Evolutionary conservation across 2,113 vertebrate genomes (phyloP).

Genomic region (Hucho hucho): DNA sequence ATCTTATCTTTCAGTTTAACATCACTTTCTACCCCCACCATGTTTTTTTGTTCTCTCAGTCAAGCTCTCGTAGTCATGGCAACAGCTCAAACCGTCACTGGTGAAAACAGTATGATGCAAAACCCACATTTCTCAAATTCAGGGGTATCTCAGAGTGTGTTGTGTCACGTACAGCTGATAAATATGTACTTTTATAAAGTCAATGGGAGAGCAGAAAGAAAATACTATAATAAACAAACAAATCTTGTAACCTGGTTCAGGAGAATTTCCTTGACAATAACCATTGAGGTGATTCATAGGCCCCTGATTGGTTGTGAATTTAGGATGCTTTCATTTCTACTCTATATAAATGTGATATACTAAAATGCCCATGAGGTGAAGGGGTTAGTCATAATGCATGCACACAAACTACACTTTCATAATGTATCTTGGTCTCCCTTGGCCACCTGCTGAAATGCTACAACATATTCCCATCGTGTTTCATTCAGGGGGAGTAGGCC

Average conservation of each 20-base stretch:
- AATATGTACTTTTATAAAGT: no score
- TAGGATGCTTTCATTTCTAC: background rate
- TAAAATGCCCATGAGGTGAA: background rate
- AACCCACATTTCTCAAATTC: background rate
- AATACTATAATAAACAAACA: background rate
- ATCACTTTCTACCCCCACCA: slow-evolving; percentile 1
- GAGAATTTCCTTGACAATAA: background rate
- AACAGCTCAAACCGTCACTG: slow-evolving; percentile 32
- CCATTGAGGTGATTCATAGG: no score
- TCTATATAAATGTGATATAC: background rate
- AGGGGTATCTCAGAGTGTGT: background rate
- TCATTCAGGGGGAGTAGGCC: background rate
- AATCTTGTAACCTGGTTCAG: background rate
- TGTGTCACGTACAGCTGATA: background rate
- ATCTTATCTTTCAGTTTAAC: slow-evolving; percentile 27
- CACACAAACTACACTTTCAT: background rate
- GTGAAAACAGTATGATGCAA: slow-evolving; percentile 13
- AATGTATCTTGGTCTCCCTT: background rate
- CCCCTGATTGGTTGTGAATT: background rate
- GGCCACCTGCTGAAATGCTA: no score
- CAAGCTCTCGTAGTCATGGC: slow-evolving; percentile 35
- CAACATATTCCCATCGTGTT: no score
- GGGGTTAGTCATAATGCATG: background rate
- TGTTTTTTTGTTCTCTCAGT: background rate
- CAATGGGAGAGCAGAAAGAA: background rate